A percentile compares a stretch with the other conserved stretches of the same genome.
These are phyloP conservation scores for Pao palembangensis DNA, from an alignment of 2,113 vertebrate genomes.

Conservation along the genomic window DNA sequence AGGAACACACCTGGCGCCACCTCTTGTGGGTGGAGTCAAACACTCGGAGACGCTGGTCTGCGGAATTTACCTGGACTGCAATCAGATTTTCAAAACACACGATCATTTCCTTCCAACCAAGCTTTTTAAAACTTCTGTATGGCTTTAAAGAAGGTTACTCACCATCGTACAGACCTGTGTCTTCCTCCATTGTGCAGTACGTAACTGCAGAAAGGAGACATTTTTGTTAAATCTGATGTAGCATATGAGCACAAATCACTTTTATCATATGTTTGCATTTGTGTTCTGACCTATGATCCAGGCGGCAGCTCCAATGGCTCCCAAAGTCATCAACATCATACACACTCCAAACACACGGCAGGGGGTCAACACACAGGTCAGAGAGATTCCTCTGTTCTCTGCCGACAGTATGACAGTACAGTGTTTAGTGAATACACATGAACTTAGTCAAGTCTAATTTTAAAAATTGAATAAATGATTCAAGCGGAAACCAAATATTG, in stretches of 20 bases:
- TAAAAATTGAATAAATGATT: not conserved
- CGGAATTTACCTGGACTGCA: slow-evolving; percentile 83
- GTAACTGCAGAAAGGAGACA: slow-evolving; percentile 53
- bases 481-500: too few relatives aligned
- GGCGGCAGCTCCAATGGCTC: slow-evolving; percentile 70
- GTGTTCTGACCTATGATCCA: slow-evolving; percentile 76
- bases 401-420: slow-evolving; percentile 11
- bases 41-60: slow-evolving; percentile 77
- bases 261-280: not conserved
- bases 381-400: slow-evolving; percentile 70
- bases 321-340: slow-evolving; percentile 69
- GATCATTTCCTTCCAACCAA: not conserved
- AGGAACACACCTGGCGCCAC: slow-evolving; percentile 86
- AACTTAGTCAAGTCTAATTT: not conserved
- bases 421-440: not conserved
- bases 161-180: slow-evolving; percentile 78
- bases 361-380: slow-evolving; percentile 71
- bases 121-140: not conserved
- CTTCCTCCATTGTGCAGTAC: slow-evolving; percentile 73
- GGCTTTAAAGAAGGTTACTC: slow-evolving; percentile 23
- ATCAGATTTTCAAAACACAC: not conserved
- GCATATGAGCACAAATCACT: not conserved
- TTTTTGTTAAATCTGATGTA: not conserved
- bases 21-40: slow-evolving; percentile 78
- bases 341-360: slow-evolving; percentile 65